Conservation (phyloP, 2,113 vertebrate species). For the Willisornis vidua region DNA sequence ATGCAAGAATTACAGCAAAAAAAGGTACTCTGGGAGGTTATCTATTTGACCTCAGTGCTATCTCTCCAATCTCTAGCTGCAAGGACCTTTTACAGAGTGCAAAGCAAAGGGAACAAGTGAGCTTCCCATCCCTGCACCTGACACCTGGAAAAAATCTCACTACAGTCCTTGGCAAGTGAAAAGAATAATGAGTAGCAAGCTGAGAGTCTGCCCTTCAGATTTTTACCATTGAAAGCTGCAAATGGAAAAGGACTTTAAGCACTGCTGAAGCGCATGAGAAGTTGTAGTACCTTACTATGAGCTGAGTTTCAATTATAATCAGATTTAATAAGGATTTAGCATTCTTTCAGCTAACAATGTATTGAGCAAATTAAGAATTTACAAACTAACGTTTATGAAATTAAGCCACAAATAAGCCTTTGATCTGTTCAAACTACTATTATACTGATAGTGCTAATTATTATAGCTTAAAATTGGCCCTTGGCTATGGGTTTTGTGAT, state of each 20-base stretch:
- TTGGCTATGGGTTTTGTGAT: constrained; percentile 1
- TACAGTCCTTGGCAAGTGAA: neutral
- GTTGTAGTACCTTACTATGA: neutral
- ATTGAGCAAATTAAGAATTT: constrained; percentile 59
- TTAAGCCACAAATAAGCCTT: constrained; percentile 39
- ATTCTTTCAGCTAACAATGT: constrained; percentile 1
- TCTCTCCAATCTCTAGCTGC: neutral
- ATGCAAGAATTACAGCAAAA: neutral
- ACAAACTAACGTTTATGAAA: constrained; percentile 44
- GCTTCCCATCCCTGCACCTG: constrained; percentile 18
- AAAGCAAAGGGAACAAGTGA: neutral
- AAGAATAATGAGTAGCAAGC: neutral
- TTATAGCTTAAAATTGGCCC: constrained; percentile 3
- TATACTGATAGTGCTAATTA: constrained; percentile 33
- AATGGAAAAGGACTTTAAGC: neutral
- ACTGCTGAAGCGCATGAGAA: neutral
- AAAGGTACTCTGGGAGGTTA: neutral
- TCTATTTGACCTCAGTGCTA: neutral
- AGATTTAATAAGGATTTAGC: constrained; percentile 18
- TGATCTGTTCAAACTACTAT: constrained; percentile 39
- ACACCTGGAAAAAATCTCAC: neutral
- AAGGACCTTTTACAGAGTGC: neutral
- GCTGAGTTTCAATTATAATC: neutral
- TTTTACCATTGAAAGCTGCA: neutral
- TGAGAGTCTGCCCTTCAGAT: neutral